Base-by-base conservation (phyloP, 1,140 invertebrate genomes). In the Lanistes nyassanus region DNA sequence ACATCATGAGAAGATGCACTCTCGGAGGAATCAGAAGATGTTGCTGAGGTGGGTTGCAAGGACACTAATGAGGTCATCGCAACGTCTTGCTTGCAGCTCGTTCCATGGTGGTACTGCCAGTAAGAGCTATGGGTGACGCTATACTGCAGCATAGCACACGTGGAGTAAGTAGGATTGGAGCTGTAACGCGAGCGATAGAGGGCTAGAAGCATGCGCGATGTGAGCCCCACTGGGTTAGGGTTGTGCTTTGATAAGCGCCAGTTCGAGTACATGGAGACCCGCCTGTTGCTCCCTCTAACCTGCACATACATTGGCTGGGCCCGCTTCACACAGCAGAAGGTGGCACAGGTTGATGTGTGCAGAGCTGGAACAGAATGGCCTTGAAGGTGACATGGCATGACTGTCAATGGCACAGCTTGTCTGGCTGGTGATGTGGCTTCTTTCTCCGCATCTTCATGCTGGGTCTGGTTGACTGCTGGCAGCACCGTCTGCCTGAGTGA, bases 191-290 rank as follows among this genome's bases (percentile, higher is more conserved):
- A 72, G 26, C 70, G 84, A 76, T 91, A 91, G 29, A 89, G 86
- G 75, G 92, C 90, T 90, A 94, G 92, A 64, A 93, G 91, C 87
- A 91, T 90, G 75, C 91, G 91, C 19, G 94, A 92, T 60, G 92
- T 92, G 81, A 96, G 90, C 65, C 94, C 94, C 47, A 92, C 87
- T 16, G 92, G 92, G 88, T 94, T 93, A 66, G 93, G 92, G 80
- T 81, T 92, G 67, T 83, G 80, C 29, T 84, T 79, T 31, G 86
- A 79, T 78, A 92, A 89, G 89, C 95, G 94, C 97, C 97, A 99
- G 86, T 98, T 97, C 16, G 96, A 98, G 85, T 99, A 99, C 97
- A 99, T 99, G 23, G 97, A 98, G 55, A 98, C 90, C 82, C 94
- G 95, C 79, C 95, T 94, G 85, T 96, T 94, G 0, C 92, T 93